Conservation (phyloP, 1,140 invertebrate species). For the Rhopalosiphum maidis region DNA sequence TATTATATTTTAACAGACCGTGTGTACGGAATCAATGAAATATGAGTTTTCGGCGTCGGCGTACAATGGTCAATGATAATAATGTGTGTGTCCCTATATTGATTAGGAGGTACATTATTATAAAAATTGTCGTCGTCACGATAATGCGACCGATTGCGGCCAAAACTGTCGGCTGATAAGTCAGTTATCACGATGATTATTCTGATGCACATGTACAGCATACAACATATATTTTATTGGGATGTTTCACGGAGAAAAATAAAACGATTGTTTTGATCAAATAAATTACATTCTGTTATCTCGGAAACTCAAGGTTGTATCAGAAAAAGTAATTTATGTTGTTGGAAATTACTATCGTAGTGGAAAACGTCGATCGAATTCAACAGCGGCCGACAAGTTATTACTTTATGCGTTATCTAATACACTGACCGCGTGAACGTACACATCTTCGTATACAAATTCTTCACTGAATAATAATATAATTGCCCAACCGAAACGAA, state of each 20-base stretch:
- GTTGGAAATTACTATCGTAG: background rate
- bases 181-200: background rate
- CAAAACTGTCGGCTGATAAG: background rate
- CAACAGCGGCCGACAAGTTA: background rate
- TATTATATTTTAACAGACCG: background rate
- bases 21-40: background rate
- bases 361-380: background rate
- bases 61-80: background rate
- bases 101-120: background rate
- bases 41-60: background rate
- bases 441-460: constrained; percentile 9
- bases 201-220: too few relatives aligned
- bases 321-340: background rate
- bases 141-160: background rate
- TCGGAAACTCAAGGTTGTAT: background rate
- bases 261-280: constrained; percentile 39
- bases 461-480: background rate
- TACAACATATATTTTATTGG: background rate
- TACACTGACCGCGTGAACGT: background rate
- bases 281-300: constrained; percentile 18
- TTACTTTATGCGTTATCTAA: background rate
- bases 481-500: background rate
- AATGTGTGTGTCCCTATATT: background rate
- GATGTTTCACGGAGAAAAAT: constrained; percentile 12
- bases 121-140: background rate